Evolutionary conservation across 2,113 vertebrate species (phyloP).

Genomic region (Micronisus gabar): DNA sequence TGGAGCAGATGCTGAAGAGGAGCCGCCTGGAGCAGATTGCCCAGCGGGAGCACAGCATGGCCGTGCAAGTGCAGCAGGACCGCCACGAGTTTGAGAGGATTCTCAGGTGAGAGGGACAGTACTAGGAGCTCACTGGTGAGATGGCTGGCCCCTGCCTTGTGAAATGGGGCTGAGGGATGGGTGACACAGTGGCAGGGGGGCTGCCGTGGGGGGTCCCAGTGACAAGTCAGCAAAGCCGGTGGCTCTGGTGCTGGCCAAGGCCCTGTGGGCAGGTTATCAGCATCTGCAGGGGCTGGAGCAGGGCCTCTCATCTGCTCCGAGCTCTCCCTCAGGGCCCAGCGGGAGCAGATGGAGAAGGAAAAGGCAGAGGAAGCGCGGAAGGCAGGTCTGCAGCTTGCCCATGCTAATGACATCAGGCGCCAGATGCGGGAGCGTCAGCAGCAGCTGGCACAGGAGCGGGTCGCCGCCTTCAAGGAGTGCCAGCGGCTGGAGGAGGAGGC

Average conservation of each 20-base stretch:
- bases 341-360: conserved; percentile 77
- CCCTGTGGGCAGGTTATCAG: rapidly evolving
- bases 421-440: conserved; percentile 81
- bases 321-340: conserved; percentile 69
- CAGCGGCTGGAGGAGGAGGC: conserved; percentile 74
- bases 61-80: conserved; percentile 78
- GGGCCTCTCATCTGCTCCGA: rapidly evolving
- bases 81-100: conserved; percentile 82
- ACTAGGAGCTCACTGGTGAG: rapidly evolving
- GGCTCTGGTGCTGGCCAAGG: not conserved
- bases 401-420: conserved; percentile 67
- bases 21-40: conserved; percentile 79
- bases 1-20: conserved; percentile 63
- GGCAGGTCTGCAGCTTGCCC: not conserved
- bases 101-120: conserved; percentile 71
- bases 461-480: conserved; percentile 73
- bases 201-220: rapidly evolving
- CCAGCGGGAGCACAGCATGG: conserved; percentile 77
- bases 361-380: conserved; percentile 54
- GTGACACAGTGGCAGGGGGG: not conserved
- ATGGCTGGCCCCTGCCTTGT: rapidly evolving
- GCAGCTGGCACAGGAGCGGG: conserved; percentile 57
- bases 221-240: rapidly evolving
- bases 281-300: rapidly evolving
- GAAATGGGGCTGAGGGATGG: rapidly evolving